Evolutionary conservation across 2,888 invertebrate genomes (phyloP), one percentile per base, ranked within the genome.

Genomic region (Nesidiocoris tenuis): DNA sequence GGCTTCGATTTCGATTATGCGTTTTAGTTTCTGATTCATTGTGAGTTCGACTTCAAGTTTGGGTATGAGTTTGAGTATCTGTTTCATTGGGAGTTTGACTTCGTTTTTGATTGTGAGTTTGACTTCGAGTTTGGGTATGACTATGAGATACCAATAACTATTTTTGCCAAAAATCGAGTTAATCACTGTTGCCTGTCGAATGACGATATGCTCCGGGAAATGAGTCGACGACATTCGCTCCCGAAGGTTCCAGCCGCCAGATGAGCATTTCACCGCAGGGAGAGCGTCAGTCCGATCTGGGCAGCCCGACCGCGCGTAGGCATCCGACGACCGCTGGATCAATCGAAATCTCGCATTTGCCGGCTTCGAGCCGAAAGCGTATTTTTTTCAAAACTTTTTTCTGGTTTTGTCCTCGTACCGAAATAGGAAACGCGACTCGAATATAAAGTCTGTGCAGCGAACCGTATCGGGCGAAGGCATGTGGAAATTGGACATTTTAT

Each of bases 401-500:
- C 17, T 1, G 56, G n/a, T 61, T 61, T 61, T 61, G 2, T 61
- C 18, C 2, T 7, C 2, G 1, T 21, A 7, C 63, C n/a, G 7
- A 9, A n/a, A 21, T 39, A 63, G n/a, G 61, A 18, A 61, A 61
- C 61, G 61, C 19, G 21, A 16, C n/a, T 18, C n/a, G 18, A 7
- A 61, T 61, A 2, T 9, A 12, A 61, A 17, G 18, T 2, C 61
- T n/a, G 18, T 1, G 3, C 61, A 61, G 18, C 61, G 19, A 65
- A 65, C 25, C 25, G 65, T 12, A 24, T 0, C 65, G 19, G 17
- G 18, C 17, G 25, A 17, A 39, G 65, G 39, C 1, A 65, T 39
- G 65, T 39, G 65, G 65, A 39, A 39, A 39, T 65, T 39, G 65
- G 25, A 25, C 39, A 39, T 39, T 65, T 65, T 65, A 65, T 65